Percentiles rank a stretch among this genome's conserved stretches.
Conservation (phyloP, 1,140 invertebrate genomes). For the Drosophila baimaii region DNA sequence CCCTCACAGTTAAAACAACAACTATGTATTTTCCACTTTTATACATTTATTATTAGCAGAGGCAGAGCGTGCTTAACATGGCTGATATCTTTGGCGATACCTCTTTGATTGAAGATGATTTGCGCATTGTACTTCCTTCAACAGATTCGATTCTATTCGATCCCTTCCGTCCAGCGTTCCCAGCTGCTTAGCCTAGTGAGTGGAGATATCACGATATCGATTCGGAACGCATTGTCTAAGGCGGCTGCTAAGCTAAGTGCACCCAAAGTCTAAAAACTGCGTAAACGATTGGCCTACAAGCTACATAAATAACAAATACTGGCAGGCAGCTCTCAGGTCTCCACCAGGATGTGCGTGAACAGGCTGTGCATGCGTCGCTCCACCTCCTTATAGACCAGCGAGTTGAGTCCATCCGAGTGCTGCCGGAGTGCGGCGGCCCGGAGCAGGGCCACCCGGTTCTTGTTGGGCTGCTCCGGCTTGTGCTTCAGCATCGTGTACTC, state of each 20-base stretch:
- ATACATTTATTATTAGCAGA: slow-evolving; percentile 35
- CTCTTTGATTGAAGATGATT: neutral
- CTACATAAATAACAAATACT: slow-evolving; percentile 61
- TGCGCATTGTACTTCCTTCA: slow-evolving; percentile 23
- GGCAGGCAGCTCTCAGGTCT: slow-evolving; percentile 59
- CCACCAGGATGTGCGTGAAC: slow-evolving; percentile 87
- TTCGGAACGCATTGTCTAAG: slow-evolving; percentile 41
- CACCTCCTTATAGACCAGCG: slow-evolving; percentile 87
- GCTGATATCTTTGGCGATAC: slow-evolving; percentile 29
- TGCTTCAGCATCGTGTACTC: slow-evolving; percentile 92
- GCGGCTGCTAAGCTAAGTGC: slow-evolving; percentile 31
- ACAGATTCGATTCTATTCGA: slow-evolving; percentile 2
- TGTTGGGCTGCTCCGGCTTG: slow-evolving; percentile 86
- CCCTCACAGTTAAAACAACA: neutral
- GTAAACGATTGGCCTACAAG: slow-evolving; percentile 58
- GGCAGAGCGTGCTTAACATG: slow-evolving; percentile 44
- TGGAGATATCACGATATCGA: slow-evolving; percentile 41
- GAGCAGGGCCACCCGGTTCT: slow-evolving; percentile 68
- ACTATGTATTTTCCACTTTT: neutral
- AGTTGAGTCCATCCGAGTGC: slow-evolving; percentile 89
- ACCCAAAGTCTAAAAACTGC: slow-evolving; percentile 37
- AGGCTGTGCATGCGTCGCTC: slow-evolving; percentile 86
- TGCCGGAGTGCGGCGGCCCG: slow-evolving; percentile 85
- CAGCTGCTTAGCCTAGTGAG: slow-evolving; percentile 41
- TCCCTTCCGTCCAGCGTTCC: neutral